Evolutionary conservation across 2,888 invertebrate genomes (phyloP).

Genomic region (Diplolepis rosae): DNA sequence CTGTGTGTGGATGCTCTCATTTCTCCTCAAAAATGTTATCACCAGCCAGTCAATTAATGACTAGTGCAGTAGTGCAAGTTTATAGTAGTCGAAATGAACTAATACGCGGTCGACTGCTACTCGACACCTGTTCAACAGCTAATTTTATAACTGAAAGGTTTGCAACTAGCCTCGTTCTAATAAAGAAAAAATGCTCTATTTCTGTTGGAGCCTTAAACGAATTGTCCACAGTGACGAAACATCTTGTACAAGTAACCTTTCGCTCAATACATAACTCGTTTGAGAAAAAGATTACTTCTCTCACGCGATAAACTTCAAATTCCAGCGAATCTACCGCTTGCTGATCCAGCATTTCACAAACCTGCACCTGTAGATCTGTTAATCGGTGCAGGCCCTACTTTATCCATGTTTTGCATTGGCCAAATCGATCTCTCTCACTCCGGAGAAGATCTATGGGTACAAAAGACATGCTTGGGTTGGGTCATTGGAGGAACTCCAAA

Average conservation of each 20-base stretch:
- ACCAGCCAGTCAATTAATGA: no score
- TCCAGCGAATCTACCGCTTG: conserved; percentile 36
- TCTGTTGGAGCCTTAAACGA: conserved; percentile 39
- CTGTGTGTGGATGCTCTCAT: no score
- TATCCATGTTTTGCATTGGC: no score
- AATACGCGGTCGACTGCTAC: conserved; percentile 36
- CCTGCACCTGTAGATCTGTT: conserved; percentile 39
- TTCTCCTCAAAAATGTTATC: not conserved
- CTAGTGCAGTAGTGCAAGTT: no score
- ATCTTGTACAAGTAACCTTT: conserved; percentile 25
- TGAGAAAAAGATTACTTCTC: conserved; percentile 34
- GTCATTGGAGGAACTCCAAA: conserved; percentile 32
- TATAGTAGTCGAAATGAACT: not conserved
- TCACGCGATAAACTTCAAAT: conserved; percentile 36
- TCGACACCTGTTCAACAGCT: no score
- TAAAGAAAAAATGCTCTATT: no score
- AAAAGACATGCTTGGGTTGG: conserved; percentile 48
- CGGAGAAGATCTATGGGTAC: conserved; percentile 35
- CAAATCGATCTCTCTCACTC: conserved; percentile 5
- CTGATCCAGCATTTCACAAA: conserved; percentile 43
- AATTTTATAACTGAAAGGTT: conserved; percentile 45
- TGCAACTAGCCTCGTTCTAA: conserved; percentile 34
- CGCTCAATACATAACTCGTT: conserved; percentile 33
- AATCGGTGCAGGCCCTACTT: conserved; percentile 35
- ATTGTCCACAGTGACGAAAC: conserved; percentile 31